A percentile compares a stretch with the other conserved stretches of the same genome.
phyloP scores from a whole-genome alignment of 1,140 invertebrate species.

The Ceratina japonica region DNA sequence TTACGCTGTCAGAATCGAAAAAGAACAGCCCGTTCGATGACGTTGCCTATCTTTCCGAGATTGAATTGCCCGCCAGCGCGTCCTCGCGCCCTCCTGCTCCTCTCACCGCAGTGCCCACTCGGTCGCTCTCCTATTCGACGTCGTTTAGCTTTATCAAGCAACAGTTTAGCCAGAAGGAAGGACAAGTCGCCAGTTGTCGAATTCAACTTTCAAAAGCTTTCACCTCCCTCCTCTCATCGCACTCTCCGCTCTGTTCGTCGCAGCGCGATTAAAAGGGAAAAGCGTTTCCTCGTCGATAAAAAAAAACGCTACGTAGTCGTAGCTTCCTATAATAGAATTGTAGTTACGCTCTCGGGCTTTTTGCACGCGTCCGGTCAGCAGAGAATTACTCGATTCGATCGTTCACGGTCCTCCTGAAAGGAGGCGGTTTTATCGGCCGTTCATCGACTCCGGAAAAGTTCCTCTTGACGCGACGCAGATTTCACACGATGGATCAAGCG shows the following conservation, averaged over 20 bases:
- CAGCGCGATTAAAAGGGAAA: not conserved
- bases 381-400: too few relatives aligned
- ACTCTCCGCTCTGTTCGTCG: not conserved
- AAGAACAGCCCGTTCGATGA: conserved; percentile 40
- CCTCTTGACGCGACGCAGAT: not conserved
- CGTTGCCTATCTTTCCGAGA: conserved; percentile 37
- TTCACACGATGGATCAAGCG: not conserved
- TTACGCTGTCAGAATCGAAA: conserved; percentile 40
- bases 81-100: not conserved
- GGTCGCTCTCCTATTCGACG: not conserved
- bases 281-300: not conserved
- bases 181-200: not conserved
- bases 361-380: not conserved
- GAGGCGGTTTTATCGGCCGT: too few relatives aligned
- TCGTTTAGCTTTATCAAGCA: conserved; percentile 17
- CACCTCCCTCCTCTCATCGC: not conserved
- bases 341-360: not conserved
- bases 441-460: too few relatives aligned
- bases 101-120: not conserved
- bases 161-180: not conserved
- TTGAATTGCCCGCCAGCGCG: conserved; percentile 20
- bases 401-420: too few relatives aligned
- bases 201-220: not conserved
- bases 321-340: not conserved
- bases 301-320: not conserved